Percentiles rank a stretch among this genome's conserved stretches.
Evolutionary conservation across 2,113 vertebrate species (phyloP).

Genomic region (Ctenomys sociabilis): DNA sequence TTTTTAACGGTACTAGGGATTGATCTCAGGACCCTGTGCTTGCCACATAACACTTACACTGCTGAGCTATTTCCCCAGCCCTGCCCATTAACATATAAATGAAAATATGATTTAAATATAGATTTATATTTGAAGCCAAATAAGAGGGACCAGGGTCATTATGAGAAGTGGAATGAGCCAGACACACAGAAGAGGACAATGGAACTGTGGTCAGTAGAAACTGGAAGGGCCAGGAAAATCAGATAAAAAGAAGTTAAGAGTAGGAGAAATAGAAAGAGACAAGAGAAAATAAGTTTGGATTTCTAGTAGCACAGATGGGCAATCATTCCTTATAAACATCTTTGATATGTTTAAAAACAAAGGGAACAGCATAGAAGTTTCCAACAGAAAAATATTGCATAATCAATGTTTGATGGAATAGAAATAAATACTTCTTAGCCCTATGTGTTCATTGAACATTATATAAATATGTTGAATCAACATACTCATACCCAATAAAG

Average conservation of each 20-base stretch:
- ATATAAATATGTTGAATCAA: neutral
- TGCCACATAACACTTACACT: too few species aligned
- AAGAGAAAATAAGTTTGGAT: too few species aligned
- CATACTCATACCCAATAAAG: too few species aligned
- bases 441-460: neutral
- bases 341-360: neutral
- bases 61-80: too few species aligned
- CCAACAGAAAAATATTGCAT: neutral
- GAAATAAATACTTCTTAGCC: neutral
- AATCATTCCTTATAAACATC: neutral
- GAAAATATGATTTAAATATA: neutral
- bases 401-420: neutral
- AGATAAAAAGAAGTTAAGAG: neutral
- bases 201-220: neutral
- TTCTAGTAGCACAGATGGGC: too few species aligned
- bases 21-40: too few species aligned
- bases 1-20: too few species aligned
- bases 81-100: neutral
- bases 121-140: neutral
- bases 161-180: neutral
- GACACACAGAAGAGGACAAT: neutral
- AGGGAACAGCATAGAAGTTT: neutral
- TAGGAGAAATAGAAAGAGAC: neutral
- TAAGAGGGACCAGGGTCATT: neutral
- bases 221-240: too few species aligned